Base-by-base conservation (phyloP, 2,888 invertebrate species). In the Nudaria mundana region DNA sequence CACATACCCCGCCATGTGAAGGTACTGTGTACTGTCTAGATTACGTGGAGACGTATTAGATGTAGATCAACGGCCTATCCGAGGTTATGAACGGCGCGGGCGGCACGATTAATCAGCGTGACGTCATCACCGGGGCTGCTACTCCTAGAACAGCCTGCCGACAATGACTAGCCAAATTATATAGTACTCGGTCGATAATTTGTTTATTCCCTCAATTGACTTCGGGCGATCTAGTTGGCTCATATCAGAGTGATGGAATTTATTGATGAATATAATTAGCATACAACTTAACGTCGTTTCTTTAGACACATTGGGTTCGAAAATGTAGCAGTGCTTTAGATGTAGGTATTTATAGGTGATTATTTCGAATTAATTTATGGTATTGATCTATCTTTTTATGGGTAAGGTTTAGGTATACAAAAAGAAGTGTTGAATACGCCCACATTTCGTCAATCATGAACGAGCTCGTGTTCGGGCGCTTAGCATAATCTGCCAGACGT, bases 41-140 rank as follows among this genome's bases (percentile, higher is more conserved):
- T n/a, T n/a, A n/a, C n/a, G n/a, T n/a, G n/a, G 61, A 50, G 57
- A 60, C 56, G 57, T 63, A 61, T 63, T 63, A 63, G 62, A 71
- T 68, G 61, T 66, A 69, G 68, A 71, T 66, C 68, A 71, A 66
- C 58, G 68, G 60, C 67, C 71, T 66, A 54, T 49, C 56, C 58
- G 70, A 66, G 70, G 68, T 60, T 67, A 62, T 57, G 61, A 56
- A 58, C 56, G 58, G 47, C n/a, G n/a, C n/a, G n/a, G n/a, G n/a
- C 49, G 55, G 55, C 44, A 57, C 61, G 55, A 68, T 66, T 60
- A 61, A 58, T 52, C 43, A 42, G 41, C 53, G 37, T 61, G 48
- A 51, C 58, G 54, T 58, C 61, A 58, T 42, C 57, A 32, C 31
- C 41, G 35, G 39, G 44, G 40, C 44, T 22, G 36, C 42, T 40